phyloP scores from a whole-genome alignment of 2,113 vertebrate genomes.

The Narcine bancroftii region DNA sequence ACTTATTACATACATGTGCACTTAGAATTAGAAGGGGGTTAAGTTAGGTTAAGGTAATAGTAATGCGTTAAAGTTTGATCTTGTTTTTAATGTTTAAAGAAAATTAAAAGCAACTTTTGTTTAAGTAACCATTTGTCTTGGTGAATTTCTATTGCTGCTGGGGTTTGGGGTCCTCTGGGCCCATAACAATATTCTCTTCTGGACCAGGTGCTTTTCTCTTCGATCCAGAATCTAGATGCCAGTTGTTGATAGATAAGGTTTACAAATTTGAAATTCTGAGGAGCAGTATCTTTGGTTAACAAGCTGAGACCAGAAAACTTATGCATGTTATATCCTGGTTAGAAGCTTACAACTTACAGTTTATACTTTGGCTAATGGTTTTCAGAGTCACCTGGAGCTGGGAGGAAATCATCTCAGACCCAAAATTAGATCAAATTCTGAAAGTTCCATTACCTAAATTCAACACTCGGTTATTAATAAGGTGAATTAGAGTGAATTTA shows the following conservation, averaged over 20 bases:
- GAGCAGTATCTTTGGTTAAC: background rate
- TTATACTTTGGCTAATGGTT: background rate
- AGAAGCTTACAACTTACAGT: background rate
- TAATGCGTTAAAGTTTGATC: too few relatives aligned
- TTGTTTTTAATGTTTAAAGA: too few relatives aligned
- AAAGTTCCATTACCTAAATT: background rate
- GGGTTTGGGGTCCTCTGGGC: too few relatives aligned
- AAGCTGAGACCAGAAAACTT: background rate
- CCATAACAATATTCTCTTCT: background rate
- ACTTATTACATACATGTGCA: too few relatives aligned
- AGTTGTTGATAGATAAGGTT: background rate
- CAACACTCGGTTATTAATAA: background rate
- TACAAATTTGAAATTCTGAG: background rate
- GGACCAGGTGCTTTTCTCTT: background rate
- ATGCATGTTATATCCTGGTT: background rate
- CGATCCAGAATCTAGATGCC: background rate
- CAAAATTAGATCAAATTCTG: background rate
- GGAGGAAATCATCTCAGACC: background rate
- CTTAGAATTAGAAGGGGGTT: too few relatives aligned
- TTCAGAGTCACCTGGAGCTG: background rate
- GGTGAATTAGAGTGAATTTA: background rate
- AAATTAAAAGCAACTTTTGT: too few relatives aligned
- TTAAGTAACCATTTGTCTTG: too few relatives aligned
- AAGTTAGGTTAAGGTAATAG: too few relatives aligned
- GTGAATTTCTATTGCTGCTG: too few relatives aligned